Evolutionary conservation across 2,797 vertebrate species (phyloP), one percentile per base, ranked within the genome.

Genomic region (Pangasius larnaudii): DNA sequence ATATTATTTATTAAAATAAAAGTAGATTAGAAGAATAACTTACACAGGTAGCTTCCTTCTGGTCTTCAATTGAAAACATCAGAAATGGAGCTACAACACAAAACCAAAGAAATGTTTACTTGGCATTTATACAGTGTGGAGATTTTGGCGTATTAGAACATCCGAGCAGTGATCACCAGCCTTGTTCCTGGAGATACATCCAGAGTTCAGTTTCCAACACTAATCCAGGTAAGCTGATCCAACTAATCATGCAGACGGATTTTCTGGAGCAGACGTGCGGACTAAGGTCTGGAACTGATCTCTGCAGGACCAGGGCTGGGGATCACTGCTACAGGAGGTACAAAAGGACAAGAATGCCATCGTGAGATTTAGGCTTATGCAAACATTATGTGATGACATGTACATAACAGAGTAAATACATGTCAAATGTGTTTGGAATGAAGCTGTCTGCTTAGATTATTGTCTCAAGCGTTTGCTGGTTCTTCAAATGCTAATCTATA

Each of bases 41-140:
- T 90, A 91, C 90, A 82, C 30, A 22, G 49, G 49, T 42, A 65
- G 39, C 30, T 58, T 87, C 24, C 46, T 65, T 36, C n/a, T 5
- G 18, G 56, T 85, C 59, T 86, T 92, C 85, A 91, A 39, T 19
- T 87, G 85, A 93, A 93, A 46, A 93, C 87, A 46, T 92, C 92
- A 42, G 91, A 93, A 56, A 91, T 61, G 42, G 92, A 92, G 87
- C 92, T 92, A 86, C 65, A 91, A 84, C 10, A 88, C 14, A 90
- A 71, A 85, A 42, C 13, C 27, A 86, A 56, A 65, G 39, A 88
- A 79, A 84, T 67, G 33, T 83, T 80, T 75, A 19, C 13, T 88
- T 69, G 65, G 27, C 42, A 69, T 85, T 80, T 59, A 39, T 75
- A 58, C 16, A 27, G 11, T 11, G 39, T 77, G 22, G 58, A 56